Conservation (phyloP, 2,888 invertebrate genomes). For the Sinotaia quadrata region DNA sequence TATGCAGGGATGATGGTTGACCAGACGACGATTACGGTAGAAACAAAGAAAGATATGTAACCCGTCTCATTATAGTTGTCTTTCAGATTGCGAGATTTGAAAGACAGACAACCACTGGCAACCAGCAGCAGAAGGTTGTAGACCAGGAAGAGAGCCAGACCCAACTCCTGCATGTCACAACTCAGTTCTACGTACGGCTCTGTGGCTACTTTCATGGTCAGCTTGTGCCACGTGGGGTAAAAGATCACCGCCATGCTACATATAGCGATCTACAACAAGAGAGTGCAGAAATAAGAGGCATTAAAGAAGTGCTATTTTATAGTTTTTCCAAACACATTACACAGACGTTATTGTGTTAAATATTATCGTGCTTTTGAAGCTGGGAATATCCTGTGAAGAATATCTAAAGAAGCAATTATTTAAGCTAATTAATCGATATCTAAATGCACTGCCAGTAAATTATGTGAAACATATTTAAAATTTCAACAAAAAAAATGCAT, state of each 20-base stretch:
- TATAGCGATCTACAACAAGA: not conserved
- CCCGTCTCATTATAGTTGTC: slow-evolving; percentile 66
- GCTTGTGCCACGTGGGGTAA: slow-evolving; percentile 10
- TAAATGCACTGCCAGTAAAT: no score
- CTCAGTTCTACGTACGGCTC: slow-evolving; percentile 52
- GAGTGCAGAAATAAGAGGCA: no score
- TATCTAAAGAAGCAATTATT: no score
- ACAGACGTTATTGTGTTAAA: no score
- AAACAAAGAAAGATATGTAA: slow-evolving; percentile 60
- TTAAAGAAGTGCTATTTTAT: no score
- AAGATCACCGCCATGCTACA: not conserved
- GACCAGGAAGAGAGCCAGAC: slow-evolving; percentile 48
- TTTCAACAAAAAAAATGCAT: no score
- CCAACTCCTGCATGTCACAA: slow-evolving; percentile 47
- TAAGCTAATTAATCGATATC: no score
- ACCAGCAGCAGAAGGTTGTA: slow-evolving; percentile 59
- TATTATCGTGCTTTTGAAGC: no score
- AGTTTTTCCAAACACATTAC: no score
- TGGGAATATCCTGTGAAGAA: no score
- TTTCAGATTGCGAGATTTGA: slow-evolving; percentile 61
- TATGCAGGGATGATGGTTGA: slow-evolving; percentile 60
- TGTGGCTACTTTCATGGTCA: slow-evolving; percentile 41
- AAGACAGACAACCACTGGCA: slow-evolving; percentile 56
- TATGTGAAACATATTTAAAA: no score
- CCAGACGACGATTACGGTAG: slow-evolving; percentile 60